These are phyloP conservation scores for Sebastiscus tertius DNA, from an alignment of 2,797 vertebrate genomes.

Conservation along the genomic window DNA sequence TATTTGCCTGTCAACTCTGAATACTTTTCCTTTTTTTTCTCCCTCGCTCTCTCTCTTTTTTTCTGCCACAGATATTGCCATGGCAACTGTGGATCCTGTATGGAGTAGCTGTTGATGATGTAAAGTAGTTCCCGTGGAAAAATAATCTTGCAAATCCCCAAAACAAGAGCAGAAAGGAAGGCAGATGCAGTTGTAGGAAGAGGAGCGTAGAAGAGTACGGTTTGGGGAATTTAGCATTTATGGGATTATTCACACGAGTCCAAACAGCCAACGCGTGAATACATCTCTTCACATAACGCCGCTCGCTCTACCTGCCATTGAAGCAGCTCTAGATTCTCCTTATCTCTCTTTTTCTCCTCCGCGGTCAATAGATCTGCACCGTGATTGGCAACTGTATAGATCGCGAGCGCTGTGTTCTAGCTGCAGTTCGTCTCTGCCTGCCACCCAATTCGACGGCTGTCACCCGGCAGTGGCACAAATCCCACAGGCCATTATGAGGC, in stretches of 20 bases:
- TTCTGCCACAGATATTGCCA: constrained; percentile 75
- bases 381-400: constrained; percentile 76
- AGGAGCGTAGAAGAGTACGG: constrained; percentile 42
- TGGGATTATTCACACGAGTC: constrained; percentile 64
- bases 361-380: constrained; percentile 67
- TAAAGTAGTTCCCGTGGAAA: constrained; percentile 73
- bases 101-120: constrained; percentile 70
- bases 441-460: constrained; percentile 78
- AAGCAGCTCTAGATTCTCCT: constrained; percentile 51
- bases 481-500: constrained; percentile 80
- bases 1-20: constrained; percentile 80
- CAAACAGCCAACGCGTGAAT: background rate
- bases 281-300: constrained; percentile 7
- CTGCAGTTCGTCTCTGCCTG: constrained; percentile 70
- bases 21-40: constrained; percentile 49
- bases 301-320: constrained; percentile 51
- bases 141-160: constrained; percentile 82
- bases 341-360: constrained; percentile 35
- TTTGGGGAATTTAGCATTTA: constrained; percentile 67
- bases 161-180: constrained; percentile 70
- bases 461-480: constrained; percentile 76
- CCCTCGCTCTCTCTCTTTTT: background rate
- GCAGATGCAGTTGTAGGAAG: constrained; percentile 66
- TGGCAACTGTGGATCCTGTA: constrained; percentile 81
- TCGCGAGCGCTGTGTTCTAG: constrained; percentile 63